Evolutionary conservation across 2,888 invertebrate species (phyloP).

Genomic region (Scaptomyza caliginosa): DNA sequence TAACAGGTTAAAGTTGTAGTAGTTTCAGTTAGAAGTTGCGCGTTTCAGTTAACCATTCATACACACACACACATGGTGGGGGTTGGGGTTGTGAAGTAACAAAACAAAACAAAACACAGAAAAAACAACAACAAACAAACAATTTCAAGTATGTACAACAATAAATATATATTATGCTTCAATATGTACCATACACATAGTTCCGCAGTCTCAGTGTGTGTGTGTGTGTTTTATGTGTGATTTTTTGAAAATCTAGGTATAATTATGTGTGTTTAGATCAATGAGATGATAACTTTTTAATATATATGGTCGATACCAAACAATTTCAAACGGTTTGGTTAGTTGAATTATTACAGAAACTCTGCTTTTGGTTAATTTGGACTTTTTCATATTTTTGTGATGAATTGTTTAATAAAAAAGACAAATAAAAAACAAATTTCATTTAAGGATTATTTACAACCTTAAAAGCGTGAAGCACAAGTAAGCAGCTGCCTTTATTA

Average conservation of each 20-base stretch:
- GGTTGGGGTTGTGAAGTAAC: not conserved
- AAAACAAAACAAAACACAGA: conserved; percentile 36
- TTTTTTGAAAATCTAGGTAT: not conserved
- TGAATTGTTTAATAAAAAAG: too few relatives aligned
- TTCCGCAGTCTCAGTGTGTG: not conserved
- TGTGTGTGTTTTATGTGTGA: not conserved
- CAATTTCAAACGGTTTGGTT: too few relatives aligned
- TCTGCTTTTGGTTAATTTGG: too few relatives aligned
- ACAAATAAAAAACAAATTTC: not conserved
- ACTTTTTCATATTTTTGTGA: too few relatives aligned
- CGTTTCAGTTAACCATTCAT: conserved; percentile 16
- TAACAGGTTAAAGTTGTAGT: conserved; percentile 18
- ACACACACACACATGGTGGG: conserved; percentile 1
- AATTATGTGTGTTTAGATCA: not conserved
- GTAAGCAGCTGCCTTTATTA: not conserved
- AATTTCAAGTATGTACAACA: conserved; percentile 7
- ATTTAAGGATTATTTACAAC: not conserved
- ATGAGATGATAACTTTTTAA: too few relatives aligned
- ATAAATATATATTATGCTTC: conserved; percentile 24
- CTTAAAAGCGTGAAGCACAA: conserved; percentile 28
- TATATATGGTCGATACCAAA: too few relatives aligned
- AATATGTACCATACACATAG: not conserved
- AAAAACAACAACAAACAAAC: conserved; percentile 41
- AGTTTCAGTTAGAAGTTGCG: conserved; percentile 27
- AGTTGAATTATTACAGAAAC: too few relatives aligned